phyloP scores from a whole-genome alignment of 2,113 vertebrate species.

The Scolopax mira region DNA sequence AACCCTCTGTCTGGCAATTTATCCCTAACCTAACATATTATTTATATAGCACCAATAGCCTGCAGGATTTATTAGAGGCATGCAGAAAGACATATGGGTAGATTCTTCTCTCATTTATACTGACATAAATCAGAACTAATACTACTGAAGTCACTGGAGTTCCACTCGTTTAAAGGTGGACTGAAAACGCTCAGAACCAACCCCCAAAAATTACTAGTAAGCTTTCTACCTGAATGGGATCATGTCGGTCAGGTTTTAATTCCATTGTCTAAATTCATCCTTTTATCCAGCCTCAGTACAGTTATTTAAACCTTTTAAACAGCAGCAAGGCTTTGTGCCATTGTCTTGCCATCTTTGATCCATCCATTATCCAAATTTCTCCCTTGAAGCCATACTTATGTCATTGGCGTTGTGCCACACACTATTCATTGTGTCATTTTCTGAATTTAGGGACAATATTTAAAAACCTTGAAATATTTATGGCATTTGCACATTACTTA shows the following conservation, averaged over 20 bases:
- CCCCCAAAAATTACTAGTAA: neutral
- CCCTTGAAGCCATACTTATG: neutral
- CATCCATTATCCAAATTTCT: neutral
- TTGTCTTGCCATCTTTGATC: neutral
- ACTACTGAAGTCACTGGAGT: neutral
- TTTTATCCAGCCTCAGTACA: neutral
- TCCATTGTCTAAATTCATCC: neutral
- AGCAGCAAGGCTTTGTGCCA: neutral
- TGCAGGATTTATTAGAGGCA: conserved; percentile 22
- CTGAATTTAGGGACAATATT: neutral
- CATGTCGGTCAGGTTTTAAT: neutral
- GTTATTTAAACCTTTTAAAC: neutral
- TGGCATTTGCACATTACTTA: neutral
- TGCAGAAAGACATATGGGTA: conserved; percentile 17
- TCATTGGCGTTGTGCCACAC: neutral
- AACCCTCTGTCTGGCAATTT: neutral
- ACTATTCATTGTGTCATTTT: neutral
- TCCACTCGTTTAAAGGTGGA: neutral
- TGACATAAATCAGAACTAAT: conserved; percentile 21
- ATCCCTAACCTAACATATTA: neutral
- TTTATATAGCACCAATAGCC: conserved; percentile 21
- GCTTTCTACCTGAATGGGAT: neutral
- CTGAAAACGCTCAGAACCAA: neutral
- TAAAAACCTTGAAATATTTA: conserved; percentile 12
- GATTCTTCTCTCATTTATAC: conserved; percentile 26